Conservation (phyloP, 64 coral and sea anemone species). For the Dendrophyllia cribrosa region DNA sequence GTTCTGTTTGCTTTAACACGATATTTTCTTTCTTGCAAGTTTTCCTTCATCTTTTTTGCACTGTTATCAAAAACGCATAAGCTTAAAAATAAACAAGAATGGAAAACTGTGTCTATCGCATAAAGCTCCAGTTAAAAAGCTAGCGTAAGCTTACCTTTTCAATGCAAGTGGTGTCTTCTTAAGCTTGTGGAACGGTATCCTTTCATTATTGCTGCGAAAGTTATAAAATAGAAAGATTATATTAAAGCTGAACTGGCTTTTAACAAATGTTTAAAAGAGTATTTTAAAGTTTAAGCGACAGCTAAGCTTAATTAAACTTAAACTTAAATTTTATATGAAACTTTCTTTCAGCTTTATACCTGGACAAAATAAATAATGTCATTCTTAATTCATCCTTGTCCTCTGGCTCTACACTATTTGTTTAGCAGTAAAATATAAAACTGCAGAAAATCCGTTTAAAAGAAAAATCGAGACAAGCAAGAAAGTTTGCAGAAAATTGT, state of each 20-base stretch:
- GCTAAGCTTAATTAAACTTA: too few species aligned
- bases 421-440: too few species aligned
- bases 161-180: background rate
- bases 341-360: background rate
- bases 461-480: too few species aligned
- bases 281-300: too few species aligned
- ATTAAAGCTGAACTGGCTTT: too few species aligned
- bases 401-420: too few species aligned
- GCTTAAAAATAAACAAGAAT: background rate
- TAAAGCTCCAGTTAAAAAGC: background rate
- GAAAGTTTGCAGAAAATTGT: too few species aligned
- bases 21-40: background rate
- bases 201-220: slow-evolving; percentile 2
- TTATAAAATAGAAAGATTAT: background rate
- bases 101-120: background rate
- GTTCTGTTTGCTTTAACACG: background rate
- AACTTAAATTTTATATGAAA: too few species aligned
- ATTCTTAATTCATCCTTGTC: background rate
- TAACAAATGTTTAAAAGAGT: too few species aligned
- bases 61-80: background rate
- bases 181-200: background rate
- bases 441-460: too few species aligned
- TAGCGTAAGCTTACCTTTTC: background rate
- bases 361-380: slow-evolving; percentile 10
- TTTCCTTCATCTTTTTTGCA: background rate